These are phyloP conservation scores for Dascyllus trimaculatus DNA, from an alignment of 2,113 vertebrate species.

Conservation along the genomic window DNA sequence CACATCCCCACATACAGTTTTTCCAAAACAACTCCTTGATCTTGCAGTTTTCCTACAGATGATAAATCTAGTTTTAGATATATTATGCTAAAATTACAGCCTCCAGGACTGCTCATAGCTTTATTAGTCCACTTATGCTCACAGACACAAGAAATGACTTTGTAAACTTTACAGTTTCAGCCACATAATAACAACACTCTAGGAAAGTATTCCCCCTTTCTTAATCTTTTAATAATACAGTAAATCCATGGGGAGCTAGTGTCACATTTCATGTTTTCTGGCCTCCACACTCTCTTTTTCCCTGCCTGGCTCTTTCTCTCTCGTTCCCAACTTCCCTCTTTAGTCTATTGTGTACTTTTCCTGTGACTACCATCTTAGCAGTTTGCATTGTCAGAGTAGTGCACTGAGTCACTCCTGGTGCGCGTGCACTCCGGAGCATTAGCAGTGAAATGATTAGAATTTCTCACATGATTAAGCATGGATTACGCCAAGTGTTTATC, in stretches of 20 bases:
- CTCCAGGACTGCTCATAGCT: not conserved
- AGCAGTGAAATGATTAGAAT: conserved; percentile 34
- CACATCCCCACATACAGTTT: conserved; percentile 17
- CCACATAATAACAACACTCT: conserved; percentile 7
- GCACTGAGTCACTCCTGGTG: conserved; percentile 55
- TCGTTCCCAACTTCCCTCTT: conserved; percentile 45
- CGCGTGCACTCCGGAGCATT: conserved; percentile 11
- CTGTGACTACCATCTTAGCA: conserved; percentile 71
- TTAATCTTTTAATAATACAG: conserved; percentile 33
- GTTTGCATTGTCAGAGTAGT: conserved; percentile 57
- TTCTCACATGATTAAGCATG: conserved; percentile 12
- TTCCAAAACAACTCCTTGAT: conserved; percentile 52
- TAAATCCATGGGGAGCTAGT: conserved; percentile 24
- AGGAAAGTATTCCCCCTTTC: conserved; percentile 17
- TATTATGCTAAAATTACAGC: not conserved
- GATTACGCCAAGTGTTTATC: not conserved
- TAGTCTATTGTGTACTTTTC: conserved; percentile 64
- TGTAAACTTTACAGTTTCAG: not conserved
- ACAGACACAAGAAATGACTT: not conserved
- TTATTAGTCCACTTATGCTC: not conserved
- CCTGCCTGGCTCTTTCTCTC: conserved; percentile 23
- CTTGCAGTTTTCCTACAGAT: conserved; percentile 16
- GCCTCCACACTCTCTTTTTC: not conserved
- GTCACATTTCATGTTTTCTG: conserved; percentile 32
- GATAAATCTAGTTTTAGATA: conserved; percentile 2